phyloP scores from a whole-genome alignment of 2,113 vertebrate genomes.

The Rattus norvegicus region DNA sequence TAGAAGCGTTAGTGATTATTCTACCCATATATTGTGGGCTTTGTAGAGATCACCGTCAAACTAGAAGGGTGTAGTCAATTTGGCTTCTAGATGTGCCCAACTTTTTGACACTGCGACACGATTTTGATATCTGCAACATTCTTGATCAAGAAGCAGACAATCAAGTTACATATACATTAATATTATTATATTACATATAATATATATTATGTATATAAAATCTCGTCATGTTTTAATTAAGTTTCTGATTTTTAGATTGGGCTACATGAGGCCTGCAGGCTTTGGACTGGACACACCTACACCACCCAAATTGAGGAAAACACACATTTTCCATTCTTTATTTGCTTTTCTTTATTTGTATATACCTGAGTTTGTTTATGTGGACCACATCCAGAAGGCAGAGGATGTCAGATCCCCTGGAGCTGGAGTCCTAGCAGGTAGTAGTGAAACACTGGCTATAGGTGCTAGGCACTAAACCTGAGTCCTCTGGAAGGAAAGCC shows the following conservation, averaged over 20 bases:
- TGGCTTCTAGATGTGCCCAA: not conserved
- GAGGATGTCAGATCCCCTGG: not conserved
- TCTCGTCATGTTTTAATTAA: not conserved
- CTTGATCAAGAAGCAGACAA: not conserved
- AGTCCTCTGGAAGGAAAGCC: not conserved
- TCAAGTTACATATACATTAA: not conserved
- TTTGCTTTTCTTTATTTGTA: not conserved
- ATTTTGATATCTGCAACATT: not conserved
- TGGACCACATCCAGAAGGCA: not conserved
- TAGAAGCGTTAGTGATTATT: fast-evolving
- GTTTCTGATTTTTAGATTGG: not conserved
- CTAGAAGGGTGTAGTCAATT: not conserved
- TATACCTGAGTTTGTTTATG: not conserved
- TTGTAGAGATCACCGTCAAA: not conserved
- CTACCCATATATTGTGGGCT: fast-evolving
- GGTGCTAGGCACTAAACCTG: not conserved
- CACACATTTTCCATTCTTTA: not conserved
- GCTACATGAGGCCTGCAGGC: not conserved
- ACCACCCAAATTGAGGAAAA: not conserved
- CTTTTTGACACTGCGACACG: not conserved
- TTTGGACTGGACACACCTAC: not conserved
- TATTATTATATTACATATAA: not conserved
- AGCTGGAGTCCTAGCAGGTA: not conserved
- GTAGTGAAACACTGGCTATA: not conserved
- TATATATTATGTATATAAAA: not conserved